Percentiles rank a stretch among this genome's conserved stretches.
Conservation (phyloP, 2,888 invertebrate species). For the Hirtodrosophila histrioides region DNA sequence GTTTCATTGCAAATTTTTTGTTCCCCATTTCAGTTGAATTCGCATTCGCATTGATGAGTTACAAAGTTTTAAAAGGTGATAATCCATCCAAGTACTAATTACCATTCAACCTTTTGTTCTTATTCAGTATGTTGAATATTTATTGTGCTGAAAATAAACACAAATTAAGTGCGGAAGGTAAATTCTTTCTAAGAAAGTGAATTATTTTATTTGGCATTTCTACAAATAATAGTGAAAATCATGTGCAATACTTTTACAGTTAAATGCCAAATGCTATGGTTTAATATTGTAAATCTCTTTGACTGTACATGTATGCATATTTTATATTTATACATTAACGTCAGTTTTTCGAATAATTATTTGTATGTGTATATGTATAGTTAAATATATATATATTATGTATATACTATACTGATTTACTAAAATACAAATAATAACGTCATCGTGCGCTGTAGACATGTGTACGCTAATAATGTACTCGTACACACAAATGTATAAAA, state of each 20-base stretch:
- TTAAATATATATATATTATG: no score
- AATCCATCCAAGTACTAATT: constrained; percentile 2
- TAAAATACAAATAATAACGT: no score
- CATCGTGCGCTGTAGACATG: no score
- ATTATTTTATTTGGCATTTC: constrained; percentile 3
- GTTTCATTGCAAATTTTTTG: constrained; percentile 19
- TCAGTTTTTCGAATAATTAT: no score
- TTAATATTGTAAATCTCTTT: no score
- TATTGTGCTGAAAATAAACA: constrained; percentile 38
- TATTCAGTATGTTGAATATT: constrained; percentile 30
- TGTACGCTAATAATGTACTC: no score
- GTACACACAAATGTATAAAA: no score
- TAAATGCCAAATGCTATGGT: constrained; percentile 8
- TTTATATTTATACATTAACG: no score
- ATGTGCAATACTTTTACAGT: not conserved
- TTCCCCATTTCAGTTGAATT: constrained; percentile 33
- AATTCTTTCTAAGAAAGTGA: constrained; percentile 17
- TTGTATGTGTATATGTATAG: no score
- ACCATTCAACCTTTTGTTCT: not conserved
- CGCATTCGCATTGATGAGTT: constrained; percentile 31
- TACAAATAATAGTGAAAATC: constrained; percentile 1
- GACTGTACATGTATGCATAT: no score
- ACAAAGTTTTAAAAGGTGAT: constrained; percentile 20
- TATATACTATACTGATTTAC: no score
- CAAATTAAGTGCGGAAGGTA: constrained; percentile 64